A percentile compares a stretch with the other conserved stretches of the same genome.
Evolutionary conservation across 2,113 vertebrate species (phyloP).

Genomic region (Zingel zingel): DNA sequence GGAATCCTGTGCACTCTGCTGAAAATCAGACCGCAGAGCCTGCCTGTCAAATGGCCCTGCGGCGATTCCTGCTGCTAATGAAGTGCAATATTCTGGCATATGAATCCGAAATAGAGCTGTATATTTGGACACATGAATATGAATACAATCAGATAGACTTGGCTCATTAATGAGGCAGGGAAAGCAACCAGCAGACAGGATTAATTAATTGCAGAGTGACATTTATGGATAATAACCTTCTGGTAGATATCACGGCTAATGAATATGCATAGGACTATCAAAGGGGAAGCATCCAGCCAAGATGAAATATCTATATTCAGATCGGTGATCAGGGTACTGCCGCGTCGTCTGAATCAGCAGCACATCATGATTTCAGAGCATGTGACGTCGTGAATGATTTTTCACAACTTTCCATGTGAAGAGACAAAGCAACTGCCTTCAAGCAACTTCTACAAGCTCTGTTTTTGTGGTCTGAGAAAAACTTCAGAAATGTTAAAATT

Average conservation of each 20-base stretch:
- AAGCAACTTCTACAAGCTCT: not conserved
- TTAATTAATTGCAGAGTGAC: slow-evolving; percentile 87
- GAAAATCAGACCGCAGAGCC: slow-evolving; percentile 47
- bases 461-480: not conserved
- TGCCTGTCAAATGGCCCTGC: slow-evolving; percentile 65
- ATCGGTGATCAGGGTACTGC: slow-evolving; percentile 47
- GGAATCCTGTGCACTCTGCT: slow-evolving; percentile 29
- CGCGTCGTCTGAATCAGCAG: slow-evolving; percentile 28
- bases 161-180: slow-evolving; percentile 84
- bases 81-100: slow-evolving; percentile 72
- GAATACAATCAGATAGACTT: slow-evolving; percentile 83
- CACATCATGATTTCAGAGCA: slow-evolving; percentile 14
- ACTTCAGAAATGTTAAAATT: slow-evolving; percentile 5
- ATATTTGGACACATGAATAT: slow-evolving; percentile 83
- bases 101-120: slow-evolving; percentile 79
- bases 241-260: slow-evolving; percentile 82
- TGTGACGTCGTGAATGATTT: slow-evolving; percentile 21
- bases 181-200: slow-evolving; percentile 83
- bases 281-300: slow-evolving; percentile 67
- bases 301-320: slow-evolving; percentile 73
- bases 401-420: not conserved
- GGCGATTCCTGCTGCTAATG: slow-evolving; percentile 71
- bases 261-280: slow-evolving; percentile 81
- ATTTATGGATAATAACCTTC: slow-evolving; percentile 89
- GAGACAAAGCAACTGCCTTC: not conserved